Evolutionary conservation across 2,113 vertebrate genomes (phyloP), one percentile per base, ranked within the genome.

Genomic region (Bos taurus): DNA sequence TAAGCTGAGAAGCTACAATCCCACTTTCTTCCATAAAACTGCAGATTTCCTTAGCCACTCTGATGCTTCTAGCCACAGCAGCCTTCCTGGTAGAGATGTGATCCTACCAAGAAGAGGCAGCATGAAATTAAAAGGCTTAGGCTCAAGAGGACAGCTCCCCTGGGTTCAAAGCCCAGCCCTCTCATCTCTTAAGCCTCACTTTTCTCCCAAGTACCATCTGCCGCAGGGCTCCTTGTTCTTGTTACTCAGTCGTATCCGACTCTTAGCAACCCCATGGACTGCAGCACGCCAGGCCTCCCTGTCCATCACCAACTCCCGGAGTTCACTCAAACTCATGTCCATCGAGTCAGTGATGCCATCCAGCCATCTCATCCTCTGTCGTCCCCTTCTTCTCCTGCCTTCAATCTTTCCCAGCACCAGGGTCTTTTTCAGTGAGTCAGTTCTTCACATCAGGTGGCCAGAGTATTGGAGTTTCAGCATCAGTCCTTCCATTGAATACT

Each of bases 21-120:
- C 99, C 99, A 97, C 99, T 99, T 98, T 99, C 99, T 97, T 99
- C 99, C 98, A 99, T 11, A 99, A 98, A 78, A 99, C 99, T 99
- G 99, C 99, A 1, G 99, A 99, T 98, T 99, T 99, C 98, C 99
- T 99, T 96, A 99, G 98, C 99, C 99, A 99, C 92, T 99, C 99
- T 97, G 99, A 98, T 98, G 99, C 99, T 97, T 56, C 64, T 30
- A 14, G 30, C 48, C 5, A 3, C 56, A n/a, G 30, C 14, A 78
- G n/a, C 8, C 56, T 59, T 60, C 30, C 57, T 17, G 13, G 8
- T 48, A 81, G 56, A 91, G 17, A 1, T 0, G 2, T 60, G 74
- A 60, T 80, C 71, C 89, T 7, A 26, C 56, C 48, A 8, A 5
- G 46, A n/a, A 57, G 71, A 26, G 25, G 19, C 23, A 3, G 26